phyloP scores from a whole-genome alignment of 2,888 invertebrate species.

The Tuta absoluta region DNA sequence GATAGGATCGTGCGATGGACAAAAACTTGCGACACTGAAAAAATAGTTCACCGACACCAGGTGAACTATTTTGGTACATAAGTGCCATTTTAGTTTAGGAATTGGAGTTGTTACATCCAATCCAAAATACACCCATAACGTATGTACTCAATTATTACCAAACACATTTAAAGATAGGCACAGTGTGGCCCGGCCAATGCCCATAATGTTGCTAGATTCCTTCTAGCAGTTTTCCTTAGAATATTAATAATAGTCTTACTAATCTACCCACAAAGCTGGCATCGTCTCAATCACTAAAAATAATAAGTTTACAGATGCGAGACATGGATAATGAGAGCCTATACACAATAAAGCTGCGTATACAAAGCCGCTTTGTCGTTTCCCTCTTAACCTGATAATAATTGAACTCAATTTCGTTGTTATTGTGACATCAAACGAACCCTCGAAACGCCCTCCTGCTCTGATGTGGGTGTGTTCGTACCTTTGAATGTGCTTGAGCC shows the following conservation, averaged over 20 bases:
- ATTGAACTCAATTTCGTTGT: slow-evolving; percentile 56
- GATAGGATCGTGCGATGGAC: too few species aligned
- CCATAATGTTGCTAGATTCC: background rate
- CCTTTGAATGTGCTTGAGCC: background rate
- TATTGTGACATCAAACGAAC: slow-evolving; percentile 49
- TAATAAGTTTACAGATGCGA: slow-evolving; percentile 45
- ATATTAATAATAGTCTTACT: background rate
- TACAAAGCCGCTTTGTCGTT: slow-evolving; percentile 47
- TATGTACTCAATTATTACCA: too few species aligned
- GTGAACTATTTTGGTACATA: too few species aligned
- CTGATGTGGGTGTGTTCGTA: slow-evolving; percentile 25
- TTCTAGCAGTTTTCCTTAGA: background rate
- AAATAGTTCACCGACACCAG: too few species aligned
- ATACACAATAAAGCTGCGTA: slow-evolving; percentile 38
- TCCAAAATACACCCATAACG: too few species aligned
- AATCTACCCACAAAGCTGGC: background rate
- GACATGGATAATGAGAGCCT: slow-evolving; percentile 42
- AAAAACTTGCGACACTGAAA: too few species aligned
- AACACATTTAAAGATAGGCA: too few species aligned
- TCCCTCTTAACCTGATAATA: slow-evolving; percentile 56
- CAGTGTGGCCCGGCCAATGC: too few species aligned
- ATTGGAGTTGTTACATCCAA: too few species aligned
- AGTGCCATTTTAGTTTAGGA: too few species aligned
- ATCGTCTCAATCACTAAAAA: slow-evolving; percentile 35
- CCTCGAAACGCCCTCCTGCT: slow-evolving; percentile 37